Evolutionary conservation across 2,113 vertebrate species (phyloP).

Genomic region (Lepus europaeus): DNA sequence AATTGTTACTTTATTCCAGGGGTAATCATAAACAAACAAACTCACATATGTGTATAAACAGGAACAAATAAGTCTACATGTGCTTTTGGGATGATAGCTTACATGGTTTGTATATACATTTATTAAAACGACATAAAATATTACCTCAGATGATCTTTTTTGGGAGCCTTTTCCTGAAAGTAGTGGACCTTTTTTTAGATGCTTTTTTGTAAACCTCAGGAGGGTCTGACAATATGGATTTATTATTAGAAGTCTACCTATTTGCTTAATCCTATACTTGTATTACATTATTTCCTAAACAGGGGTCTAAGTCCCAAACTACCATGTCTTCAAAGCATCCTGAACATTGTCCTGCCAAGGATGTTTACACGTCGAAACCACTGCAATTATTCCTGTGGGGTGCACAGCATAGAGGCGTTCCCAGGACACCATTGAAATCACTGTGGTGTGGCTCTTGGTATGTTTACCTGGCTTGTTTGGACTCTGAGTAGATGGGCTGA

Average conservation of each 20-base stretch:
- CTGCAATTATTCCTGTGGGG: too few relatives aligned
- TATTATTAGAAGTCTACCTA: not conserved
- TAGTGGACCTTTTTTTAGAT: not conserved
- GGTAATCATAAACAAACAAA: not conserved
- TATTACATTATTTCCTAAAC: not conserved
- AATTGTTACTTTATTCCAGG: not conserved
- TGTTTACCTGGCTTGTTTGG: not conserved
- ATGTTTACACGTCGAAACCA: not conserved
- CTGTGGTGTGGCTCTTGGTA: too few relatives aligned
- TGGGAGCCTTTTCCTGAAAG: not conserved
- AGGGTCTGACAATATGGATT: not conserved
- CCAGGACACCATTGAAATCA: too few relatives aligned
- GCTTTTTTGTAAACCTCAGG: not conserved
- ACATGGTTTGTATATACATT: not conserved
- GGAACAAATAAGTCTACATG: not conserved
- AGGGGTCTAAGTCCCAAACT: not conserved
- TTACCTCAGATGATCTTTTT: not conserved
- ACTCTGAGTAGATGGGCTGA: not conserved
- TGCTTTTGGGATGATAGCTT: not conserved
- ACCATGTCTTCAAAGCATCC: not conserved
- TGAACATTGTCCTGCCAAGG: not conserved
- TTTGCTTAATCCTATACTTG: not conserved
- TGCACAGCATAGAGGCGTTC: too few relatives aligned
- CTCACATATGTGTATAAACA: rapidly evolving
- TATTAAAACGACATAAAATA: not conserved